phyloP scores from a whole-genome alignment of 2,797 vertebrate species.

The Hyperoplus lanceolatus region DNA sequence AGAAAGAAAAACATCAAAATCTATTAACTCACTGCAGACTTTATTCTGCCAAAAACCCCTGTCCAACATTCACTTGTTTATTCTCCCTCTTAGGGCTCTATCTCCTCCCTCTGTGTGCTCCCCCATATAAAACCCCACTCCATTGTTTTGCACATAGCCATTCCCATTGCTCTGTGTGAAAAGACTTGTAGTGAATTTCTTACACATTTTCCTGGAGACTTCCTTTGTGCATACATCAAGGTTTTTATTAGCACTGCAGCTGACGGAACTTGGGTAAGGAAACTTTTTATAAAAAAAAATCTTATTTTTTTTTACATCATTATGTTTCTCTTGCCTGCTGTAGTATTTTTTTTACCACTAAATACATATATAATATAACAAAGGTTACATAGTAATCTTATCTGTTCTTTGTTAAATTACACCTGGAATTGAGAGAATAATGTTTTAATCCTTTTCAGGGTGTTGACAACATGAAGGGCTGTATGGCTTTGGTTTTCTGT shows the following conservation, averaged over 20 bases:
- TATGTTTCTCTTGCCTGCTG: background rate
- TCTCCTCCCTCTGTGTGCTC: constrained; percentile 56
- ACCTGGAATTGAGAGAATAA: no score
- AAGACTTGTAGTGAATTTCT: constrained; percentile 18
- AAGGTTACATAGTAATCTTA: background rate
- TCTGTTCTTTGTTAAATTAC: background rate
- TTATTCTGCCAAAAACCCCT: background rate
- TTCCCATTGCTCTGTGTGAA: constrained; percentile 19
- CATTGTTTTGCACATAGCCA: constrained; percentile 20
- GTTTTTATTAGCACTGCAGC: constrained; percentile 6
- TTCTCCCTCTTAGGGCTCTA: background rate
- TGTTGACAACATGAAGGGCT: constrained; percentile 62
- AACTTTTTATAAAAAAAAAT: background rate
- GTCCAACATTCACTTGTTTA: background rate
- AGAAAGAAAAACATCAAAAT: background rate
- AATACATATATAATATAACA: background rate
- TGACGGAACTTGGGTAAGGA: constrained; percentile 54
- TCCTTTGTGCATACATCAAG: background rate
- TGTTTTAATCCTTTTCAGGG: constrained; percentile 41
- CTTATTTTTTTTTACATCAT: background rate
- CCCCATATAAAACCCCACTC: constrained; percentile 60
- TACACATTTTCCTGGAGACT: constrained; percentile 13
- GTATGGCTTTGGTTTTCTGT: constrained; percentile 48
- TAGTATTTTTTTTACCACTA: background rate
- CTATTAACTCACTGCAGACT: no score